A percentile compares a stretch with the other conserved stretches of the same genome.
phyloP scores from a whole-genome alignment of 92 coral and sea anemone genomes.

The Umimayanthus chanpuru region DNA sequence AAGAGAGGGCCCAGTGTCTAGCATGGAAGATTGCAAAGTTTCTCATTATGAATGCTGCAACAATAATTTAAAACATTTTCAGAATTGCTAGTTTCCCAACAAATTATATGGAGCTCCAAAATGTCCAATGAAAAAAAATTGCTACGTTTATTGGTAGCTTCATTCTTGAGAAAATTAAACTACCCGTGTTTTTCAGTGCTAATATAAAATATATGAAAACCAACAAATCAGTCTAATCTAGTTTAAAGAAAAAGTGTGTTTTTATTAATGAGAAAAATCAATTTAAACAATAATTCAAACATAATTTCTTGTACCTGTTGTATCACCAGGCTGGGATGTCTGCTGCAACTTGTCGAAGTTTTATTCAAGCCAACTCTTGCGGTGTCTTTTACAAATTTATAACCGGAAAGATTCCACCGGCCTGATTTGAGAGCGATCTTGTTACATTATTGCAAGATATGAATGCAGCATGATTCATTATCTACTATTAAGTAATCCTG shows the following conservation, averaged over 20 bases:
- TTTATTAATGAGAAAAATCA: constrained; percentile 11
- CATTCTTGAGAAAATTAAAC: neutral
- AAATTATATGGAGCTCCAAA: neutral
- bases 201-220: constrained; percentile 23
- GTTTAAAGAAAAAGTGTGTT: neutral
- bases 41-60: neutral
- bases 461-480: constrained; percentile 29
- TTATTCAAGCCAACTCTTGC: constrained; percentile 14
- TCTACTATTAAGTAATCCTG: constrained; percentile 15
- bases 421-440: constrained; percentile 7
- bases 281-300: constrained; percentile 17
- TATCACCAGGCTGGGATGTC: neutral
- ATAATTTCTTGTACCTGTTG: neutral
- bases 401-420: constrained; percentile 26
- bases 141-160: neutral
- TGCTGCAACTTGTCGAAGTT: neutral
- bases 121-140: no score
- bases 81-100: neutral
- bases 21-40: no score
- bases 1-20: no score
- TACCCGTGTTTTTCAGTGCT: constrained; percentile 19
- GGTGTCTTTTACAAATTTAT: constrained; percentile 41
- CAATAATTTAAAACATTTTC: no score
- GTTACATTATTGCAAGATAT: constrained; percentile 36
- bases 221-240: neutral